These are phyloP conservation scores for Lerista edwardsae DNA, from an alignment of 2,797 vertebrate genomes.

Conservation along the genomic window DNA sequence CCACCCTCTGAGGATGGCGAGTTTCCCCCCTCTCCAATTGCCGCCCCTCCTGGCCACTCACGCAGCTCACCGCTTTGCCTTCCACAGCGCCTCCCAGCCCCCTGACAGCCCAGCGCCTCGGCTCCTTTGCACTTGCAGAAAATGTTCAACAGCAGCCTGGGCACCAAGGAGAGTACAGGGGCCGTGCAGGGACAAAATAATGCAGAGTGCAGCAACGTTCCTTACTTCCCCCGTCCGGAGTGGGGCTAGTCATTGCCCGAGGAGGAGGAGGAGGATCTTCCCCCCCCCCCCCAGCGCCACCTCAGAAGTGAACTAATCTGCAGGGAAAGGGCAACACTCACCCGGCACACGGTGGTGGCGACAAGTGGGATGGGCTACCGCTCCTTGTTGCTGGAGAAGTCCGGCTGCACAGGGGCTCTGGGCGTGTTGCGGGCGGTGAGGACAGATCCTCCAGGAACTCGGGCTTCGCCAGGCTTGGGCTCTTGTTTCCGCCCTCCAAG, in stretches of 20 bases:
- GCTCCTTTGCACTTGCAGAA: conserved; percentile 17
- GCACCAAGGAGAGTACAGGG: conserved; percentile 27
- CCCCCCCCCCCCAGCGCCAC: too few relatives aligned
- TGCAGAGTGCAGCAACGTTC: neutral
- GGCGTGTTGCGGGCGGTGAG: conserved; percentile 85
- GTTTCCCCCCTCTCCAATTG: neutral
- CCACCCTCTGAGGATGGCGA: too few relatives aligned
- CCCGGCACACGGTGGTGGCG: conserved; percentile 78
- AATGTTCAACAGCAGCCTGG: conserved; percentile 20
- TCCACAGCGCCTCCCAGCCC: neutral
- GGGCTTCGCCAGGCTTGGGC: conserved; percentile 81
- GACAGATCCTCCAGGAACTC: conserved; percentile 92
- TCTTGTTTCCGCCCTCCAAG: conserved; percentile 41
- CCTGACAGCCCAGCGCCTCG: neutral
- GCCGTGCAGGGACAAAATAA: conserved; percentile 48
- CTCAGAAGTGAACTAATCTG: too few relatives aligned
- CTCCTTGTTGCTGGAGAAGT: conserved; percentile 96
- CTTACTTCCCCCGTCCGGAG: neutral
- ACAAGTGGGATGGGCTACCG: conserved; percentile 80
- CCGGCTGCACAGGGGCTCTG: conserved; percentile 71
- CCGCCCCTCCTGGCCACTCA: too few relatives aligned
- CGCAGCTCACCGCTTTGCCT: neutral
- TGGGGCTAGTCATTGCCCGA: neutral
- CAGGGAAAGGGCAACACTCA: conserved; percentile 70
- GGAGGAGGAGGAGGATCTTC: neutral